Percentiles rank a stretch among this genome's conserved stretches.
Conservation (phyloP, 2,888 invertebrate genomes). For the Hirtodrosophila histrioides region DNA sequence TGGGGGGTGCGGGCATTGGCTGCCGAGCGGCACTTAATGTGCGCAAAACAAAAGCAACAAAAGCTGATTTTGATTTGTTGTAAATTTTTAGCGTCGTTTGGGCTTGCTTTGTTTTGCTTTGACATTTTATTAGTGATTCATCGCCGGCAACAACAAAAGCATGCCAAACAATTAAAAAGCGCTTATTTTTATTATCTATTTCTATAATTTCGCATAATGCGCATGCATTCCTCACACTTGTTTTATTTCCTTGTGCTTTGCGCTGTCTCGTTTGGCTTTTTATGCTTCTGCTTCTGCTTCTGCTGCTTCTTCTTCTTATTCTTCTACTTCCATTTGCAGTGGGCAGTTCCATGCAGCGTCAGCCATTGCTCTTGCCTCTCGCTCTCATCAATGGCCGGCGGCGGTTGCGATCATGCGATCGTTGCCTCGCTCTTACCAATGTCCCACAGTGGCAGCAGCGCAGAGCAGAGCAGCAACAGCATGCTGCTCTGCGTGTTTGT, state of each 20-base stretch:
- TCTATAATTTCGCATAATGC: conserved; percentile 41
- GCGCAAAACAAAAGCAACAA: conserved; percentile 53
- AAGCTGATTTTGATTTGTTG: conserved; percentile 65
- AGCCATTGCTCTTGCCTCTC: conserved; percentile 80
- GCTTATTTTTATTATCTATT: conserved; percentile 59
- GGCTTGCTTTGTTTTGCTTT: conserved; percentile 43
- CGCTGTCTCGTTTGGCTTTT: neutral
- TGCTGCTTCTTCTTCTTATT: conserved; percentile 24
- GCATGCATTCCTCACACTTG: conserved; percentile 16
- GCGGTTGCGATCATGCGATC: conserved; percentile 50
- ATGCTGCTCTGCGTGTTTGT: conserved; percentile 22
- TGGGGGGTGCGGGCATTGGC: conserved; percentile 15
- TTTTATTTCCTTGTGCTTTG: conserved; percentile 9
- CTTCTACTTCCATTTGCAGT: conserved; percentile 43
- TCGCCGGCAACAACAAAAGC: conserved; percentile 44
- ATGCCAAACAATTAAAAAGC: conserved; percentile 68
- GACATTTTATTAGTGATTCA: conserved; percentile 64
- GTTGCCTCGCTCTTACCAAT: conserved; percentile 56
- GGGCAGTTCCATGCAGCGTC: conserved; percentile 61
- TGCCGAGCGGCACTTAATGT: conserved; percentile 47
- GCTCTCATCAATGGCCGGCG: conserved; percentile 43
- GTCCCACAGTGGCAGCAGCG: conserved; percentile 6
- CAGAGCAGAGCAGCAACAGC: conserved; percentile 48
- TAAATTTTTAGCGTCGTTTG: conserved; percentile 52
- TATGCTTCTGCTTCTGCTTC: conserved; percentile 19